Percentiles rank a stretch among this genome's conserved stretches.
These are phyloP conservation scores for Phalacrocorax brasilianus DNA, from an alignment of 2,113 vertebrate genomes.

Conservation along the genomic window DNA sequence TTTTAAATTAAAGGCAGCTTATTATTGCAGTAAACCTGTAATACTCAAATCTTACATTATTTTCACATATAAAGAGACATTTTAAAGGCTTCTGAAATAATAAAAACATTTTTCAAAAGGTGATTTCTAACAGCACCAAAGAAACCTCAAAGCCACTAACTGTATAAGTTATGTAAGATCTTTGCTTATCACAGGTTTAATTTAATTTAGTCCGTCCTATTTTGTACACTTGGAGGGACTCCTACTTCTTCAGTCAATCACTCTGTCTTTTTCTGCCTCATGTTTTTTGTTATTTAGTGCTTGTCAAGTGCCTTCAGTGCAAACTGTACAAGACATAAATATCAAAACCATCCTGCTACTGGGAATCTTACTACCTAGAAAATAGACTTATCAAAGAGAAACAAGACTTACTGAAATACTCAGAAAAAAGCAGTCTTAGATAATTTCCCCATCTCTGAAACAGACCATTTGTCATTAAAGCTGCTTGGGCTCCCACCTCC, in stretches of 20 bases:
- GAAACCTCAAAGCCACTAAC: neutral
- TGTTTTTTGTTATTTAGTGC: conserved; percentile 8
- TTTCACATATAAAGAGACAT: neutral
- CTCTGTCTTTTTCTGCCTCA: conserved; percentile 44
- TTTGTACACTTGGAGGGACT: conserved; percentile 26
- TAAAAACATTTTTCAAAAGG: conserved; percentile 9
- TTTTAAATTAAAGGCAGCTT: conserved; percentile 11
- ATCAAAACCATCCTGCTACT: conserved; percentile 16
- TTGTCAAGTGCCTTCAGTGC: conserved; percentile 7
- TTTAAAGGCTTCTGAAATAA: conserved; percentile 5
- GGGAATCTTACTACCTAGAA: conserved; percentile 11
- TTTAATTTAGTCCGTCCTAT: conserved; percentile 50
- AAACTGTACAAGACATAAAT: conserved; percentile 44
- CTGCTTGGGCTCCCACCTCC: neutral
- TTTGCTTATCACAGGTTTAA: conserved; percentile 49
- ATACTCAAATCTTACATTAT: neutral
- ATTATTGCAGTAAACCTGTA: conserved; percentile 15
- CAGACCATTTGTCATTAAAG: neutral
- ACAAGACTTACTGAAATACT: neutral
- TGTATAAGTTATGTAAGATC: conserved; percentile 11
- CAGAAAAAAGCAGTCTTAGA: neutral
- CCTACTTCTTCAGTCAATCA: conserved; percentile 58
- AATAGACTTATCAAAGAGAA: conserved; percentile 13
- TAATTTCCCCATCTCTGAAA: neutral
- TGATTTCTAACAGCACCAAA: neutral